Evolutionary conservation across 2,797 vertebrate genomes (phyloP).

Genomic region (Acrossocheilus wenchowensis): DNA sequence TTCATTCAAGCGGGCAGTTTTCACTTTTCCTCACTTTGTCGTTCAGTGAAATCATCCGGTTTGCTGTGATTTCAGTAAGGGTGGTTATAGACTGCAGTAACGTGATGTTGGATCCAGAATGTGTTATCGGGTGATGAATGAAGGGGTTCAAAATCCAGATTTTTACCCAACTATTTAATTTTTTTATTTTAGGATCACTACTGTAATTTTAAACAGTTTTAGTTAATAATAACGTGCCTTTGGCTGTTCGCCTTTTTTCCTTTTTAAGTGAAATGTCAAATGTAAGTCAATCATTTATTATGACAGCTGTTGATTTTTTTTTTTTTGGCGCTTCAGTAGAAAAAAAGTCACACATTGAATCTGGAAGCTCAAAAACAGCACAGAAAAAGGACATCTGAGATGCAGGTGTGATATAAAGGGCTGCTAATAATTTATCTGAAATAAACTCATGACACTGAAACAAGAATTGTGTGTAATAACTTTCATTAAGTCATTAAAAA

Average conservation of each 20-base stretch:
- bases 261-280: slow-evolving; percentile 3
- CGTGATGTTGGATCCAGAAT: neutral
- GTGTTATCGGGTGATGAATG: neutral
- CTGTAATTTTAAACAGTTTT: slow-evolving; percentile 10
- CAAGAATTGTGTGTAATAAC: neutral
- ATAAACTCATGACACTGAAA: neutral
- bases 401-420: slow-evolving; percentile 18
- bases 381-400: neutral
- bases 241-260: neutral
- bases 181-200: neutral
- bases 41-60: neutral
- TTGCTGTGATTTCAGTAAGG: neutral
- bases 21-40: neutral
- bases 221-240: slow-evolving; percentile 26
- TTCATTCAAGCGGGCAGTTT: neutral
- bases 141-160: neutral
- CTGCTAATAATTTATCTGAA: slow-evolving; percentile 20
- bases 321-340: neutral
- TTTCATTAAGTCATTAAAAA: neutral
- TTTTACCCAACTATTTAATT: neutral
- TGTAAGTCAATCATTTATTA: neutral
- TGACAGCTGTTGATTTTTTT: neutral
- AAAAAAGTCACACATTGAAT: neutral
- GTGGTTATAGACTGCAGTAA: neutral
- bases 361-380: neutral